Conservation (phyloP, 2,113 vertebrate genomes). For the Otus sunia region DNA sequence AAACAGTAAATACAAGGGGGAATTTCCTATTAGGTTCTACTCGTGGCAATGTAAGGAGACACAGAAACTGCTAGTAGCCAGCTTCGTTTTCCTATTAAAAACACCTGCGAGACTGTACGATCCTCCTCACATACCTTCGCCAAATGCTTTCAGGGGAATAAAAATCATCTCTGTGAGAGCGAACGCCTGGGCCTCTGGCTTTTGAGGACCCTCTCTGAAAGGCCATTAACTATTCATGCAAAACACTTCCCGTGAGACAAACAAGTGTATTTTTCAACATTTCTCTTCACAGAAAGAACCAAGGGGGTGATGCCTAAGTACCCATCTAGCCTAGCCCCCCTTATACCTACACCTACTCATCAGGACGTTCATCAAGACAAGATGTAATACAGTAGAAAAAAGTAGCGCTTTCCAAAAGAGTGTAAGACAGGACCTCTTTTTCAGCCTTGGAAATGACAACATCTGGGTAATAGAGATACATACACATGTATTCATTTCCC, state of each 20-base stretch:
- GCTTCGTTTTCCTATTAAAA: neutral
- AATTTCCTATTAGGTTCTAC: conserved; percentile 47
- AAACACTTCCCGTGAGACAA: neutral
- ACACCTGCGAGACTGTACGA: neutral
- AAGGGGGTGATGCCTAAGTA: neutral
- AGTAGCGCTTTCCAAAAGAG: neutral
- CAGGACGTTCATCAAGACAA: neutral
- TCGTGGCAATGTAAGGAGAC: neutral
- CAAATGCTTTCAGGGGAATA: conserved; percentile 18
- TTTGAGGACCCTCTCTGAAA: neutral
- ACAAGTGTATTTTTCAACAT: rapidly evolving
- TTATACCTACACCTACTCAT: neutral
- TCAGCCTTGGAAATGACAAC: neutral
- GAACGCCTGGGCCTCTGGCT: neutral
- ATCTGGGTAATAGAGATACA: neutral
- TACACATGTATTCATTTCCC: neutral
- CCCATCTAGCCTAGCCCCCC: neutral
- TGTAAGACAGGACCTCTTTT: neutral
- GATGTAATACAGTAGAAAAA: neutral
- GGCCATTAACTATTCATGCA: neutral
- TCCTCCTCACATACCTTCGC: neutral
- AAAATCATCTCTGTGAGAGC: neutral
- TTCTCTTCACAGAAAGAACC: neutral
- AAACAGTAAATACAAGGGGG: conserved; percentile 32
- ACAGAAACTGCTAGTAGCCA: neutral